phyloP scores from a whole-genome alignment of 2,888 invertebrate species.

The Chaetoderma sp. region DNA sequence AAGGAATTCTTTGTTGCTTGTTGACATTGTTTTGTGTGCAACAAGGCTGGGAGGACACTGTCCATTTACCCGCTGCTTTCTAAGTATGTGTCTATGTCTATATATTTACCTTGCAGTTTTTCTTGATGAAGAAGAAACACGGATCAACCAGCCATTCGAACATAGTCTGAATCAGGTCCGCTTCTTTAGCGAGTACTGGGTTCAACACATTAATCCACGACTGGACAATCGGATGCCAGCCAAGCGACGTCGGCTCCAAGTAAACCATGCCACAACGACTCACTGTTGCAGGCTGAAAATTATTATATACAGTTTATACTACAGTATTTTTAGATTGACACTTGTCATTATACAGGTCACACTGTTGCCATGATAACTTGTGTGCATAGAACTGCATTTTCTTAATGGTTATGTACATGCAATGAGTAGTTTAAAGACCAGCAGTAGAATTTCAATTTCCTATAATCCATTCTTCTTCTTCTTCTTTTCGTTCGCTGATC shows the following conservation, averaged over 20 bases:
- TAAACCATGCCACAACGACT: slow-evolving; percentile 96
- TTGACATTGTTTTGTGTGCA: too few species aligned
- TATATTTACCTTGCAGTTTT: slow-evolving; percentile 74
- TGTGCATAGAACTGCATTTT: too few species aligned
- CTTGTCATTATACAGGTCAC: neutral
- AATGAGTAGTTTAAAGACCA: too few species aligned
- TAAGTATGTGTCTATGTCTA: too few species aligned
- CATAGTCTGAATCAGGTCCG: slow-evolving; percentile 73
- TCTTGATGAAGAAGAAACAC: slow-evolving; percentile 79
- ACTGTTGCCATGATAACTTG: too few species aligned
- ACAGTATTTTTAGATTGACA: neutral
- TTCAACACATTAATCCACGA: slow-evolving; percentile 83
- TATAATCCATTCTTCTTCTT: too few species aligned
- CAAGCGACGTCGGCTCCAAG: slow-evolving; percentile 85
- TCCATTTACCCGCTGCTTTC: too few species aligned
- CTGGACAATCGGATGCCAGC: slow-evolving; percentile 83
- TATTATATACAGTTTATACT: neutral
- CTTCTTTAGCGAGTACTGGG: slow-evolving; percentile 71
- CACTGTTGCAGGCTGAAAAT: slow-evolving; percentile 82
- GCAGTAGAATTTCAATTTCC: too few species aligned
- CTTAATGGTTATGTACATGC: too few species aligned
- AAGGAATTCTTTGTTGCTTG: too few species aligned
- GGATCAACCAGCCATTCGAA: slow-evolving; percentile 84
- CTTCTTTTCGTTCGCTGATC: too few species aligned
- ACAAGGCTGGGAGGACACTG: too few species aligned